Evolutionary conservation across 2,888 invertebrate genomes (phyloP).

Genomic region (Pyralis farinalis): DNA sequence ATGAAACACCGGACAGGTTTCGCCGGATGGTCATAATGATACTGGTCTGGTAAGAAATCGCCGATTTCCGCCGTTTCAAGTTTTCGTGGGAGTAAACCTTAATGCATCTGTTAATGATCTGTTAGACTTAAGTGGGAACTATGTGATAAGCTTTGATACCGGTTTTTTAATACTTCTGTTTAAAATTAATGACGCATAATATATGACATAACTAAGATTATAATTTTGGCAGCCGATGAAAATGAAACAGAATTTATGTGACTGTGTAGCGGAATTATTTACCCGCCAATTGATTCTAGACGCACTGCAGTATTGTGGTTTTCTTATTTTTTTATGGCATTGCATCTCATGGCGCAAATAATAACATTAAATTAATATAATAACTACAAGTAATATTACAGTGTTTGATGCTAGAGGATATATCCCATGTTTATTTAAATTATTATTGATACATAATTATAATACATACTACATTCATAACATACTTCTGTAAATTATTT

Average conservation of each 20-base stretch:
- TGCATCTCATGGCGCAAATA: too few species aligned
- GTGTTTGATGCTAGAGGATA: too few species aligned
- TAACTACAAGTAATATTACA: too few species aligned
- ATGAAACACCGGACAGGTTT: conserved; percentile 40
- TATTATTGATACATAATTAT: too few species aligned
- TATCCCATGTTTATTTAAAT: too few species aligned
- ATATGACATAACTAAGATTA: too few species aligned
- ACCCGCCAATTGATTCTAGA: background rate
- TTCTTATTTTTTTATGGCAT: too few species aligned
- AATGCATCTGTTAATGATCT: conserved; percentile 27
- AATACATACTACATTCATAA: too few species aligned
- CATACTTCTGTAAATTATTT: too few species aligned
- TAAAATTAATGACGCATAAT: background rate
- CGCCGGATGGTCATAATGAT: conserved; percentile 41
- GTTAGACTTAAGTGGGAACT: conserved; percentile 32
- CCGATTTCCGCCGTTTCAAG: conserved; percentile 49
- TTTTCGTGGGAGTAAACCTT: conserved; percentile 43
- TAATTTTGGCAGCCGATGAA: too few species aligned
- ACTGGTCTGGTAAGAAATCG: conserved; percentile 42
- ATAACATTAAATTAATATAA: too few species aligned
- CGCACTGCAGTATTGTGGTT: background rate
- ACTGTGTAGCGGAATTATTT: background rate
- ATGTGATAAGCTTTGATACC: conserved; percentile 4
- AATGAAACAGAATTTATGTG: too few species aligned
- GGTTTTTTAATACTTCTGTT: conserved; percentile 14